Conservation (phyloP, 2,888 invertebrate species). For the Idaea aversata region DNA sequence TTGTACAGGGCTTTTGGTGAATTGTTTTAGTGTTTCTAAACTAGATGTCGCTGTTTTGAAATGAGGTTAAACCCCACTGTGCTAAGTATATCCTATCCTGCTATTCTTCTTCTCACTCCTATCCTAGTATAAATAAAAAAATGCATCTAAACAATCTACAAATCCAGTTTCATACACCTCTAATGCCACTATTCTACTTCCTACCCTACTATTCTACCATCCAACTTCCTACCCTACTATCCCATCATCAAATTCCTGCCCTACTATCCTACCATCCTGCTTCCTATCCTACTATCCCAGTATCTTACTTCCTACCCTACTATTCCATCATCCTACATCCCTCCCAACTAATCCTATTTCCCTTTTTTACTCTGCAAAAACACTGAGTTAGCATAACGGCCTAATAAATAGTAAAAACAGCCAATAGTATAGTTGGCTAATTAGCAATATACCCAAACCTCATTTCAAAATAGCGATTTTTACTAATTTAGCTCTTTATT, state of each 20-base stretch:
- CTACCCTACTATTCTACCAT: not conserved
- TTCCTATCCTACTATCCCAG: too few species aligned
- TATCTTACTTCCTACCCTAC: too few species aligned
- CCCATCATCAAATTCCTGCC: not conserved
- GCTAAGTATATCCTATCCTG: too few species aligned
- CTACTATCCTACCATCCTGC: not conserved
- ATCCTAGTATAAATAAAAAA: too few species aligned
- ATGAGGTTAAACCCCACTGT: not conserved
- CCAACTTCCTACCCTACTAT: not conserved
- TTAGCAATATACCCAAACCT: slow-evolving; percentile 1
- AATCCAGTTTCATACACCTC: too few species aligned
- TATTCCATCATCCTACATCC: too few species aligned
- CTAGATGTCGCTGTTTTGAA: slow-evolving; percentile 5
- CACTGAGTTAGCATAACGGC: not conserved
- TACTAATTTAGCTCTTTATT: slow-evolving; percentile 29
- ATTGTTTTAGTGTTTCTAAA: slow-evolving; percentile 27
- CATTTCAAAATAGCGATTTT: slow-evolving; percentile 27
- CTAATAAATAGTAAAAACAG: not conserved
- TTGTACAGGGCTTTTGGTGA: slow-evolving; percentile 50
- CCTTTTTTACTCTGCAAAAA: not conserved
- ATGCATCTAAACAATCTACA: too few species aligned
- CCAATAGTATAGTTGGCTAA: not conserved
- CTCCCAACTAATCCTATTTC: too few species aligned
- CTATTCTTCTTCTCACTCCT: too few species aligned
- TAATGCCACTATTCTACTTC: too few species aligned